phyloP scores from a whole-genome alignment of 2,113 vertebrate genomes.

The Protobothrops mucrosquamatus region DNA sequence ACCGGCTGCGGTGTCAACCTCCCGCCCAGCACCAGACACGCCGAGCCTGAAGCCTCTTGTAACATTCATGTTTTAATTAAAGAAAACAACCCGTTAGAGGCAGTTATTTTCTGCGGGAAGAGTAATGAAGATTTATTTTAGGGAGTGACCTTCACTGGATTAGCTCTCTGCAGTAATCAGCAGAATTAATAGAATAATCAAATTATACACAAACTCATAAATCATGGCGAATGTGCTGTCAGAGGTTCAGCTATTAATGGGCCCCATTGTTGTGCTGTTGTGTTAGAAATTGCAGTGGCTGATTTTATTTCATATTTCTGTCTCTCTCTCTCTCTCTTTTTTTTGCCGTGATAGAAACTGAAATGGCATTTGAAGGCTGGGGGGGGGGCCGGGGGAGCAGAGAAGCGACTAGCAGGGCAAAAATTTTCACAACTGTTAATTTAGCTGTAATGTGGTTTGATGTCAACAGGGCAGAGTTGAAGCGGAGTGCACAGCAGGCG shows the following conservation, averaged over 20 bases:
- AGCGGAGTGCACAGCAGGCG: conserved; percentile 61
- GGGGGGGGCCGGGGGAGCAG: too few relatives aligned
- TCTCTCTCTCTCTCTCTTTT: too few relatives aligned
- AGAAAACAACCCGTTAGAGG: conserved; percentile 82
- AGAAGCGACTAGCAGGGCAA: conserved; percentile 59
- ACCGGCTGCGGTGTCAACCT: conserved; percentile 49
- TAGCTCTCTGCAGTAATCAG: conserved; percentile 83
- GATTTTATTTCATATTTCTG: conserved; percentile 47
- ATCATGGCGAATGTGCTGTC: conserved; percentile 78
- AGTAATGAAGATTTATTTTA: conserved; percentile 87
- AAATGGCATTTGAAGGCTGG: too few relatives aligned
- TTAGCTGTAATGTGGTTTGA: conserved; percentile 74
- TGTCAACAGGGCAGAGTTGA: conserved; percentile 76
- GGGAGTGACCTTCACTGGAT: conserved; percentile 84
- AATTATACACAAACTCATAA: conserved; percentile 90
- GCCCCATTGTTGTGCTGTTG: conserved; percentile 77
- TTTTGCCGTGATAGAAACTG: too few relatives aligned
- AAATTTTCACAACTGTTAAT: conserved; percentile 81
- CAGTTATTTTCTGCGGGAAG: conserved; percentile 78
- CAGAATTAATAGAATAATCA: conserved; percentile 92
- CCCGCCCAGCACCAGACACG: conserved; percentile 55
- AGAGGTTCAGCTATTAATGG: conserved; percentile 78
- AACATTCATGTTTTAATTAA: conserved; percentile 87
- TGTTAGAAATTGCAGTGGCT: conserved; percentile 75
- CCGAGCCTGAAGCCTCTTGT: conserved; percentile 68